Evolutionary conservation across 2,113 vertebrate genomes (phyloP).

Genomic region (Channa argus): DNA sequence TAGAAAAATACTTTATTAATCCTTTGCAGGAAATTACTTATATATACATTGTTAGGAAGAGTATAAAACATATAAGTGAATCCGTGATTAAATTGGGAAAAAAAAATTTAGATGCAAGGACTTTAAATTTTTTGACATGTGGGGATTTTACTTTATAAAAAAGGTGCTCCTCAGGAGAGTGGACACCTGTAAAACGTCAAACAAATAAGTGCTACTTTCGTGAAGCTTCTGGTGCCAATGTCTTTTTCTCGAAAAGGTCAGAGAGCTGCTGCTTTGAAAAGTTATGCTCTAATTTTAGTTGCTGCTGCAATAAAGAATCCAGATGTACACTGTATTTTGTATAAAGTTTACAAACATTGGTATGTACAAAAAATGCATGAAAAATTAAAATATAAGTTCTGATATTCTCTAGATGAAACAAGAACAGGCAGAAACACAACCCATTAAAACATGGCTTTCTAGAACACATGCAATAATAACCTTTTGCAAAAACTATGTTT

Average conservation of each 20-base stretch:
- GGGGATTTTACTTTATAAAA: not conserved
- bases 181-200: not conserved
- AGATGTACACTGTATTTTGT: not conserved
- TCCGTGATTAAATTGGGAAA: conserved; percentile 23
- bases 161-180: not conserved
- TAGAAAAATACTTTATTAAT: too few relatives aligned
- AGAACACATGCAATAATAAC: not conserved
- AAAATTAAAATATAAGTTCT: not conserved
- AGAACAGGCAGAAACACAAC: not conserved
- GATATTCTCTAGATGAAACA: not conserved
- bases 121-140: conserved; percentile 14
- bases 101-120: not conserved
- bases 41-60: conserved; percentile 31
- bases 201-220: not conserved
- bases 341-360: not conserved
- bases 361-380: not conserved
- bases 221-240: not conserved
- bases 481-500: not conserved
- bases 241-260: not conserved
- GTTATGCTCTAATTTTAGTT: not conserved
- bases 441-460: not conserved
- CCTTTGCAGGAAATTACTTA: too few relatives aligned
- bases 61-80: not conserved
- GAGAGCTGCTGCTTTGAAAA: not conserved
- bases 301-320: not conserved